Base-by-base conservation (phyloP, 2,113 vertebrate species). In the Dissostichus mawsoni region DNA sequence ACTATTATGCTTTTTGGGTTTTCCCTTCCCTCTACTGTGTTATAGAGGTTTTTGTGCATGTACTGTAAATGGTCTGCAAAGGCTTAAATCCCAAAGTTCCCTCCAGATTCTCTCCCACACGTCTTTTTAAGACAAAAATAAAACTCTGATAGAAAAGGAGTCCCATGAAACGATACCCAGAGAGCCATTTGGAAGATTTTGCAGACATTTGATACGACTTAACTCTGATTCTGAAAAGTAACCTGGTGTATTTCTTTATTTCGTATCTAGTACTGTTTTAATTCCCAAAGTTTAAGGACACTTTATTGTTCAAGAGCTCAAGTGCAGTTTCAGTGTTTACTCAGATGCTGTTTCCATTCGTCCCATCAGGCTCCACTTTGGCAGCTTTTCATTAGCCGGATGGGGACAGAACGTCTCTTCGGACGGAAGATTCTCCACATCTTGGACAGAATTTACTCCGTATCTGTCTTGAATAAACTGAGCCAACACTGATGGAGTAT, bases 271-370 rank as follows among this genome's bases (percentile, higher is more conserved):
- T 44, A 33, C 29, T 1, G 25, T 80, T 88, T 87, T 83, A 29
- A 66, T 77, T 80, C 81, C 74, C 65, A 83, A 57, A 74, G 62
- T 48, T 74, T 76, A 74, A 64, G 44, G 74, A 77, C 62, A 25
- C 76, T 82, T 85, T 69, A 85, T 83, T 86, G 65, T 87, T 86
- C 59, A 69, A 73, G 33, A 67, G 61, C 77, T 88, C n/a, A 53
- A 45, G 73, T 44, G 79, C 71, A 81, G 76, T 51, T 84, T 85
- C 44, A 75, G 65, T 75, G 48, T 57, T 79, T 78, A 74, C 73
- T 86, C 74, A 20, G 18, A 63, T 69, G 74, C 59, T 59, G n/a
- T 72, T 56, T 55, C 36, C 16, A 52, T 52, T 57, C 11, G 8
- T 78, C 69, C 53, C 64, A 68, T 82, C 64, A 74, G 75, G 14